A percentile compares a stretch with the other conserved stretches of the same genome.
Evolutionary conservation across 2,113 vertebrate species (phyloP).

Genomic region (Salvelinus namaycush): DNA sequence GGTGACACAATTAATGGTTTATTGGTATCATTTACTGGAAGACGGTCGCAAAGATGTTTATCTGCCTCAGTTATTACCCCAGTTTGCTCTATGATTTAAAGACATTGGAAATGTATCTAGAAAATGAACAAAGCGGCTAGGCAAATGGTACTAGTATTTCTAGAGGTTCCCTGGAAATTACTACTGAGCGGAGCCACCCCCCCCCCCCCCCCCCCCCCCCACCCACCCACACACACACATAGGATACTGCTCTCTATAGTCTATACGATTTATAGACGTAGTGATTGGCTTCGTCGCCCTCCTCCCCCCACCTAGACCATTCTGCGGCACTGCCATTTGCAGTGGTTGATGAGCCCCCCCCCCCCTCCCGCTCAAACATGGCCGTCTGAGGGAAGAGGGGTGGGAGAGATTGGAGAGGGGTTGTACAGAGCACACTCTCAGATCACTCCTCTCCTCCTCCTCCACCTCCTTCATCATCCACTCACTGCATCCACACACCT

Average conservation of each 20-base stretch:
- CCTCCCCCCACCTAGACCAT: slow-evolving; percentile 69
- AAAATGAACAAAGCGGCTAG: slow-evolving; percentile 39
- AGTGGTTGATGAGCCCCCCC: slow-evolving; percentile 75
- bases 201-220: slow-evolving; percentile 1
- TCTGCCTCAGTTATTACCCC: slow-evolving; percentile 4
- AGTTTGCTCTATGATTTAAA: slow-evolving; percentile 42
- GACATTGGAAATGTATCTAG: slow-evolving; percentile 3
- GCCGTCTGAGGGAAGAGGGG: slow-evolving; percentile 65
- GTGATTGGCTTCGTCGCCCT: slow-evolving; percentile 74
- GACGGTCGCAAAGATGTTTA: slow-evolving; percentile 34
- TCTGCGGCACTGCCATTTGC: slow-evolving; percentile 79
- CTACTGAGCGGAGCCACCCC: slow-evolving; percentile 36
- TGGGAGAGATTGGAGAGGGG: slow-evolving; percentile 47
- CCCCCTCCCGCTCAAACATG: slow-evolving; percentile 75
- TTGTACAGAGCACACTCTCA: slow-evolving; percentile 54
- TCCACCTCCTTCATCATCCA: slow-evolving; percentile 62
- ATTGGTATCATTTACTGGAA: slow-evolving; percentile 56
- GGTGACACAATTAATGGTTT: slow-evolving; percentile 38
- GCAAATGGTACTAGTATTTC: slow-evolving; percentile 25
- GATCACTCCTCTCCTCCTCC: slow-evolving; percentile 64
- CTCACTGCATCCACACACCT: slow-evolving; percentile 59
- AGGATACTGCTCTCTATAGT: slow-evolving; percentile 54
- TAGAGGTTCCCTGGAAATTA: slow-evolving; percentile 37
- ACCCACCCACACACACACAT: slow-evolving; percentile 48
- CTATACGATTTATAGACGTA: slow-evolving; percentile 72